phyloP scores from a whole-genome alignment of 2,888 invertebrate species.

The Drosophila phalerata region DNA sequence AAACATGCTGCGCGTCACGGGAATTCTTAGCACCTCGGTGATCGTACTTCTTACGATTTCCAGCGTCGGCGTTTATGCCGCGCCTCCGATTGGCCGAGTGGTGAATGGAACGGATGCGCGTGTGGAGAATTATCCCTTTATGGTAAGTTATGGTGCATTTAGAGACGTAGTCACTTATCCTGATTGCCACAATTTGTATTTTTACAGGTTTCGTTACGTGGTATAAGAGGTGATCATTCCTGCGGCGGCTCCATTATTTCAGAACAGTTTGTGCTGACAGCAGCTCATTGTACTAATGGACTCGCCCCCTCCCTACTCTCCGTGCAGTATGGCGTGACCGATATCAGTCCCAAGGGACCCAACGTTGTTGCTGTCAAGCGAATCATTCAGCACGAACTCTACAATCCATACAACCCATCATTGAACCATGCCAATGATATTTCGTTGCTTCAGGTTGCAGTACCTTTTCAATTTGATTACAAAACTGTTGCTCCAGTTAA shows the following conservation, averaged over 20 bases:
- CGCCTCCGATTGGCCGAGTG: slow-evolving; percentile 69
- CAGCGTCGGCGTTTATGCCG: slow-evolving; percentile 41
- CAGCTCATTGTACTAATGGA: slow-evolving; percentile 79
- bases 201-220: slow-evolving; percentile 71
- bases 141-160: slow-evolving; percentile 56
- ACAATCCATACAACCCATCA: slow-evolving; percentile 45
- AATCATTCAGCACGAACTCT: slow-evolving; percentile 82
- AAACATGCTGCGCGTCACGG: slow-evolving; percentile 7
- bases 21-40: not conserved
- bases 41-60: slow-evolving; percentile 46
- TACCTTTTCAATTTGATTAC: slow-evolving; percentile 72
- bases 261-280: slow-evolving; percentile 73
- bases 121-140: slow-evolving; percentile 77
- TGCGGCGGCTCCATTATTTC: slow-evolving; percentile 79
- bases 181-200: no score
- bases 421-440: slow-evolving; percentile 84
- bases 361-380: slow-evolving; percentile 73
- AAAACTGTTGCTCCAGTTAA: slow-evolving; percentile 71
- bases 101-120: slow-evolving; percentile 81
- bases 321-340: slow-evolving; percentile 76
- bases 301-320: slow-evolving; percentile 34
- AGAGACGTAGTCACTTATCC: not conserved
- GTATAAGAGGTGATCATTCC: slow-evolving; percentile 67
- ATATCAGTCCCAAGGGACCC: slow-evolving; percentile 53
- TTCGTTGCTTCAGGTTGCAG: slow-evolving; percentile 82